Base-by-base conservation (phyloP, 2,113 vertebrate species). In the Rhinoderma darwinii region DNA sequence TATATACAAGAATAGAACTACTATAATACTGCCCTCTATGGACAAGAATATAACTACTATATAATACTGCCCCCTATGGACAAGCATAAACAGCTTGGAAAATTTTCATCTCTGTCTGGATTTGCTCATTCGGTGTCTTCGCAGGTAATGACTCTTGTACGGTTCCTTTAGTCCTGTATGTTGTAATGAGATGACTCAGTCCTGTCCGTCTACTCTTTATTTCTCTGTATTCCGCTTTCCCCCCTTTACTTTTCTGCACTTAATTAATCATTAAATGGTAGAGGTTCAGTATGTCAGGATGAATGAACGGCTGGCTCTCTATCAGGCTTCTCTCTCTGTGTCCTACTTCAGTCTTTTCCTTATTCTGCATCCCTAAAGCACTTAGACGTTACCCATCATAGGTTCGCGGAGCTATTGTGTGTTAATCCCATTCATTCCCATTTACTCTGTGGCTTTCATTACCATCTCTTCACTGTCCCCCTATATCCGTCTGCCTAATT, bases 231-330 rank as follows among this genome's bases (percentile, higher is more conserved):
- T 2, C 20, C 30, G 8, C 6, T 11, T 6, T 30, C 30, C 30
- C 9, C 27, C 30, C 35, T 4, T 8, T 59, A 8, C 27, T 59
- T 15, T 54, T 6, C 18, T 11, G 20, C 35, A 80, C 35, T 20
- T 51, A 51, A 51, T 78, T 30, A 78, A 78, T 78, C 75, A 78
- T 78, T 78, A 51, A 35, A 54, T 32, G 35, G 30, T 56, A 32
- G 32, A 12, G 17, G 77, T 56, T 79, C 50, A 11, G 10, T 4
- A 32, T 37, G 32, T 78, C 20, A 37, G 27, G 32, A 43, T 41
- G 10, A 54, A 59, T 5, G 8, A 1, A 66, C 27, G 15, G 25
- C 11, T 14, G 15, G 10, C 43, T 76, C 41, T 30, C 25, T 14
- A 25, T 79, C 30, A 14, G 6, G 11, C 50, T 79, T 79, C 50